phyloP scores from a whole-genome alignment of 2,888 invertebrate species.

The Sarcophaga subvicina region DNA sequence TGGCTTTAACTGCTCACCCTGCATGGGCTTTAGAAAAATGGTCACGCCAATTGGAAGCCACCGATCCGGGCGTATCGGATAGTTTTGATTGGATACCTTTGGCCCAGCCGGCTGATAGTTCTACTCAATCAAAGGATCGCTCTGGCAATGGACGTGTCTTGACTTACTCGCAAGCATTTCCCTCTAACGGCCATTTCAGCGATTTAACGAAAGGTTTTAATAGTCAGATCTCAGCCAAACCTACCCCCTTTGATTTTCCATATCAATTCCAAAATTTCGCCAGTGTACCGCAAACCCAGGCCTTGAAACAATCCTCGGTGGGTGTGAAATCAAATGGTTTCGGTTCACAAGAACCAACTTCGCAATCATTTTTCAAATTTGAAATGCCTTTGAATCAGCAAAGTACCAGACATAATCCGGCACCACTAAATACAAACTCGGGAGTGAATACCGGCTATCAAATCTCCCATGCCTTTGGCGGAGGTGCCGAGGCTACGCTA shows the following conservation, averaged over 20 bases:
- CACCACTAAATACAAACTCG: slow-evolving; percentile 69
- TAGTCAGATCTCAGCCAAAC: slow-evolving; percentile 48
- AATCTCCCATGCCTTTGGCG: slow-evolving; percentile 78
- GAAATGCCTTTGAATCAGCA: slow-evolving; percentile 78
- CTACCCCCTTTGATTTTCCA: slow-evolving; percentile 76
- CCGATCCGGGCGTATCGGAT: slow-evolving; percentile 74
- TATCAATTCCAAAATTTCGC: slow-evolving; percentile 78
- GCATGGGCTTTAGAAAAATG: slow-evolving; percentile 76
- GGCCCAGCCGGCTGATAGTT: slow-evolving; percentile 78
- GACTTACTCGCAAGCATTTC: slow-evolving; percentile 79
- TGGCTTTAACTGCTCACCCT: slow-evolving; percentile 56
- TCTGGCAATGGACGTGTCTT: slow-evolving; percentile 80
- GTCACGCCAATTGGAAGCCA: slow-evolving; percentile 79
- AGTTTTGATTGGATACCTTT: slow-evolving; percentile 84
- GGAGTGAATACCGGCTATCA: slow-evolving; percentile 81
- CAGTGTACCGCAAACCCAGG: slow-evolving; percentile 73
- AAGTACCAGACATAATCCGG: slow-evolving; percentile 58
- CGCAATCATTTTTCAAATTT: slow-evolving; percentile 81
- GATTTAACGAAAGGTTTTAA: slow-evolving; percentile 73
- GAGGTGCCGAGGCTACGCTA: slow-evolving; percentile 75
- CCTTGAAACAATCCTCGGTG: slow-evolving; percentile 71
- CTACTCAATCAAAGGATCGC: slow-evolving; percentile 76
- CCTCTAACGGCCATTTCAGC: slow-evolving; percentile 77
- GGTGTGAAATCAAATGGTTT: slow-evolving; percentile 62
- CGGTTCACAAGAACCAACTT: slow-evolving; percentile 78